Conservation (phyloP, 30 jellyfish, hydroid and myxozoan species). For the Chrysaora quinquecirrha region DNA sequence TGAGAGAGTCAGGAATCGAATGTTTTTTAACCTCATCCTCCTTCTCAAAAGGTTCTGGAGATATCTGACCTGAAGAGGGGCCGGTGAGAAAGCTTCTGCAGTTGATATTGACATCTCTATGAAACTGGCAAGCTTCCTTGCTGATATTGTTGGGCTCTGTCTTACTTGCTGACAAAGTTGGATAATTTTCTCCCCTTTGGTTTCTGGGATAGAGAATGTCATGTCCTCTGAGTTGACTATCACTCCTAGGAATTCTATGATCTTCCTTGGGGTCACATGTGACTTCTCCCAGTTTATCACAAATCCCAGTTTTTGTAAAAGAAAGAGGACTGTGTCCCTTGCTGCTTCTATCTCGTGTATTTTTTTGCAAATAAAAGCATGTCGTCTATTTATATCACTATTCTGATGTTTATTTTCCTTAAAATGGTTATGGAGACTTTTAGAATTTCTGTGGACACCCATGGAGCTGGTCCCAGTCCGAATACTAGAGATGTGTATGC, state of each 20-base stretch:
- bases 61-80: neutral
- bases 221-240: slow-evolving; percentile 5
- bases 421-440: too few relatives aligned
- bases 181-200: slow-evolving; percentile 1
- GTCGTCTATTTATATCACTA: too few relatives aligned
- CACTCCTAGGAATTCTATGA: slow-evolving; percentile 33
- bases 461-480: too few relatives aligned
- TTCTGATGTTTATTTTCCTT: too few relatives aligned
- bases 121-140: neutral
- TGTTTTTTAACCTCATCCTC: neutral
- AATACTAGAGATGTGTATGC: too few relatives aligned
- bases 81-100: slow-evolving; percentile 9
- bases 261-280: neutral
- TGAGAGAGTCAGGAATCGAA: slow-evolving; percentile 4
- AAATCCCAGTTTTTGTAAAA: slow-evolving; percentile 23
- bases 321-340: slow-evolving; percentile 26
- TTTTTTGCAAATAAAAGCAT: too few relatives aligned
- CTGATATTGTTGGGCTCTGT: neutral
- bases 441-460: too few relatives aligned
- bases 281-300: slow-evolving; percentile 25
- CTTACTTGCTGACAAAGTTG: neutral
- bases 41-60: slow-evolving; percentile 5
- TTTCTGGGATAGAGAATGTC: slow-evolving; percentile 14
- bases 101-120: slow-evolving; percentile 17
- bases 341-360: slow-evolving; percentile 12